These are phyloP conservation scores for Agapornis canus DNA, from an alignment of 2,797 vertebrate species.

Conservation along the genomic window DNA sequence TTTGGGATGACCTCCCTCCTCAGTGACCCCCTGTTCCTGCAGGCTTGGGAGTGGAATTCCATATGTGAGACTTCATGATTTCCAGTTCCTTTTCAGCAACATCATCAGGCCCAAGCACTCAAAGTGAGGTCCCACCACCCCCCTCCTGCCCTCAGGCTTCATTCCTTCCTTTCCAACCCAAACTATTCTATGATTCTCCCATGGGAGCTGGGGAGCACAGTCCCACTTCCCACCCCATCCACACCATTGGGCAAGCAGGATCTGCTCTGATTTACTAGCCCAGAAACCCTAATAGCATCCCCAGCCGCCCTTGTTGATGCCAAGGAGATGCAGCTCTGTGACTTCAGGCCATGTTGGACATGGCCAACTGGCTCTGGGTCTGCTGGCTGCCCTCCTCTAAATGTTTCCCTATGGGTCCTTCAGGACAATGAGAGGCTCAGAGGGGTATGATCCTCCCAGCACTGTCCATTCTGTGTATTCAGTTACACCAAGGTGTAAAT, in stretches of 20 bases:
- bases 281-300: not conserved
- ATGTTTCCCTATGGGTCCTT: not conserved
- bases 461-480: fast-evolving
- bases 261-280: not conserved
- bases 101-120: too few relatives aligned
- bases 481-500: not conserved
- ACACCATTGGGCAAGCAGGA: not conserved
- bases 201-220: not conserved
- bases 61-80: not conserved
- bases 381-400: not conserved
- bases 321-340: not conserved
- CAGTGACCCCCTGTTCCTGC: not conserved
- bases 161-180: not conserved
- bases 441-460: not conserved
- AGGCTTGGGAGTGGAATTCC: not conserved
- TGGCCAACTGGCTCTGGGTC: not conserved
- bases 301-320: not conserved
- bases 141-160: not conserved
- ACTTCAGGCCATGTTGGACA: fast-evolving
- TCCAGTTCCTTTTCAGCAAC: not conserved
- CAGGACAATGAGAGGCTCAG: fast-evolving
- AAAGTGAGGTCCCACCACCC: not conserved
- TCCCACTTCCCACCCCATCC: not conserved
- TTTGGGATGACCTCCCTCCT: not conserved
- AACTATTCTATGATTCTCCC: not conserved